Conservation (phyloP, 2,888 invertebrate genomes). For the Drosophila vallismaia region DNA sequence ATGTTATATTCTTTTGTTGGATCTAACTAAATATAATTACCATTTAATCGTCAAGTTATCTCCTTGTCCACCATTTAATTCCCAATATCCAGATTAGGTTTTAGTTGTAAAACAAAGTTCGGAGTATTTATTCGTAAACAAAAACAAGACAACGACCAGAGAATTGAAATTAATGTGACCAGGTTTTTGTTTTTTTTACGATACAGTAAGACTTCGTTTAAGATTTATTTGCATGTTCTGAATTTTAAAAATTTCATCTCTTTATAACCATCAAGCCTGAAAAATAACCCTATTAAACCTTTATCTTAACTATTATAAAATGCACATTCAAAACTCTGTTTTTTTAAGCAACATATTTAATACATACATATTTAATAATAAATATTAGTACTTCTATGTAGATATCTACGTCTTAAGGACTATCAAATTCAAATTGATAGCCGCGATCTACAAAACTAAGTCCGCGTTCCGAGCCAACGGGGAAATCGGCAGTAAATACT, state of each 20-base stretch:
- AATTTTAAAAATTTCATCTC: no score
- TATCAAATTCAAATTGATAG: slow-evolving; percentile 77
- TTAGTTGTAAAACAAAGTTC: background rate
- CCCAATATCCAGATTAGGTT: background rate
- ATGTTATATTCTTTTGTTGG: no score
- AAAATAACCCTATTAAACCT: no score
- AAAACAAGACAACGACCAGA: background rate
- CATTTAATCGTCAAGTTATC: background rate
- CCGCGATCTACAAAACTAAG: slow-evolving; percentile 79
- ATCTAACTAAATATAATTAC: background rate
- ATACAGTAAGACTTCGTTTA: background rate
- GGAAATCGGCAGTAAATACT: slow-evolving; percentile 67
- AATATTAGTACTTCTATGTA: slow-evolving; percentile 12
- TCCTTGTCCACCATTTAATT: background rate
- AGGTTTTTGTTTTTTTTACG: background rate
- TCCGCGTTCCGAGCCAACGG: slow-evolving; percentile 72
- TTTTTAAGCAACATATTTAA: slow-evolving; percentile 32
- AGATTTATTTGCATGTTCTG: no score
- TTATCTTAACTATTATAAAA: no score
- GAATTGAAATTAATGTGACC: background rate
- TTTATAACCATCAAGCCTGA: no score
- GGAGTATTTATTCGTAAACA: no score
- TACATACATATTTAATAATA: slow-evolving; percentile 39
- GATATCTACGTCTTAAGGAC: slow-evolving; percentile 23
- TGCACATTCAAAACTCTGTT: background rate